Percentiles rank a stretch among this genome's conserved stretches.
Evolutionary conservation across 2,888 invertebrate genomes (phyloP).

Genomic region (Helobdella robusta): DNA sequence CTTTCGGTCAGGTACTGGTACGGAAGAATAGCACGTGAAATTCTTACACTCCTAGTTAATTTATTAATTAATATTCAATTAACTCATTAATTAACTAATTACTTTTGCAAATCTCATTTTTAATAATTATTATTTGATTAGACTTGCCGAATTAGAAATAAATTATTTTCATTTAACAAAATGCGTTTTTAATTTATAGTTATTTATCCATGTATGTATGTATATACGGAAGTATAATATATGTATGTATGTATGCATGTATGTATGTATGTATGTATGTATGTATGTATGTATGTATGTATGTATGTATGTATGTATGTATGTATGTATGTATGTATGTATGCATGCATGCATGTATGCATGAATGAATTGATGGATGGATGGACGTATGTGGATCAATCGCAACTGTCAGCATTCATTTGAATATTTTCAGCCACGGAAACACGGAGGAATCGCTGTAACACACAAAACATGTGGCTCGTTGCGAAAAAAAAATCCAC

Average conservation of each 20-base stretch:
- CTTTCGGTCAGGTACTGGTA: slow-evolving; percentile 1
- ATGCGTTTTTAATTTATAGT: slow-evolving; percentile 12
- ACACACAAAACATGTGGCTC: too few species aligned
- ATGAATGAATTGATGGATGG: too few species aligned
- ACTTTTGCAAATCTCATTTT: not conserved
- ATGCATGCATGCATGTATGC: slow-evolving; percentile 16
- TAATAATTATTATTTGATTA: not conserved
- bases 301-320: slow-evolving; percentile 21
- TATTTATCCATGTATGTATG: slow-evolving; percentile 21
- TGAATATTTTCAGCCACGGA: too few species aligned
- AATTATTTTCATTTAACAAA: not conserved
- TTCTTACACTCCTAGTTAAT: not conserved
- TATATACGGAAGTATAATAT: too few species aligned
- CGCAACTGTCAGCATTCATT: too few species aligned
- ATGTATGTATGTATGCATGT: slow-evolving; percentile 20
- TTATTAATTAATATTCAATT: not conserved
- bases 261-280: slow-evolving; percentile 14
- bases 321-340: slow-evolving; percentile 22
- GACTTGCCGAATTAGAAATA: not conserved
- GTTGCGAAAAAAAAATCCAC: too few species aligned
- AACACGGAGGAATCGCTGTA: too few species aligned
- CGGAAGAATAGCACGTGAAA: not conserved
- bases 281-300: slow-evolving; percentile 21
- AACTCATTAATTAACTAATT: not conserved
- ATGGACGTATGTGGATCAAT: too few species aligned